Base-by-base conservation (phyloP, 1,140 invertebrate genomes). In the Andrena cerasifolii region DNA sequence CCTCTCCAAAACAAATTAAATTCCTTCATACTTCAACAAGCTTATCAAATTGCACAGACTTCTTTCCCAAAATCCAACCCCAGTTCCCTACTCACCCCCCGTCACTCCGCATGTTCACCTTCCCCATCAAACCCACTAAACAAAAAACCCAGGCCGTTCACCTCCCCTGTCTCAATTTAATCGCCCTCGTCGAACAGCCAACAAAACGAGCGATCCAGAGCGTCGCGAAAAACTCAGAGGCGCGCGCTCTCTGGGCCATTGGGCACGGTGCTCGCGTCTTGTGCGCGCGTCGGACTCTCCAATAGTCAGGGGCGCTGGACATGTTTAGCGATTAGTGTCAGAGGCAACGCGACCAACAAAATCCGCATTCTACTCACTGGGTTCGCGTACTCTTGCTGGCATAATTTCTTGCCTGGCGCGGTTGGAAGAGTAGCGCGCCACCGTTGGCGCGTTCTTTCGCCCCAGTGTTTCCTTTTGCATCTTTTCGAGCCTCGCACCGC, bases 401-500 rank as follows among this genome's bases (percentile, higher is more conserved):
- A 31, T 65, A 65, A 47, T 65, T n/a, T 65, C 43, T n/a, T 47
- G 14, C 40, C 12, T 4, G 12, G 16, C 16, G 21, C 28, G 16
- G 16, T 33, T n/a, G 47, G 36, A 49, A 31, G 33, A 18, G 4
- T 36, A 21, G 31, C 24, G 53, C 28, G 53, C 14, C 51, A 24
- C 16, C 73, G 26, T 26, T 33, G n/a, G 24, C 66, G 66, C 66
- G 31, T 36, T 61, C 45, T 18, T 2, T 5, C 31, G 14, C 21
- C 3, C 31, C 21, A 5, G 8, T 8, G 16, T 61, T 47, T 53
- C 26, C 21, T 78, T 80, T 65, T 67, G 31, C 56, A 54, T 70
- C 56, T 78, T 62, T 63, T 45, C 10, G 10, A 40, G 14, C 24
- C 16, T 40, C 31, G 61, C n/a, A 53, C 62, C 73, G 36, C 61